Percentiles rank a stretch among this genome's conserved stretches.
Evolutionary conservation across 2,797 vertebrate species (phyloP).

Genomic region (Clarias laeviceps): DNA sequence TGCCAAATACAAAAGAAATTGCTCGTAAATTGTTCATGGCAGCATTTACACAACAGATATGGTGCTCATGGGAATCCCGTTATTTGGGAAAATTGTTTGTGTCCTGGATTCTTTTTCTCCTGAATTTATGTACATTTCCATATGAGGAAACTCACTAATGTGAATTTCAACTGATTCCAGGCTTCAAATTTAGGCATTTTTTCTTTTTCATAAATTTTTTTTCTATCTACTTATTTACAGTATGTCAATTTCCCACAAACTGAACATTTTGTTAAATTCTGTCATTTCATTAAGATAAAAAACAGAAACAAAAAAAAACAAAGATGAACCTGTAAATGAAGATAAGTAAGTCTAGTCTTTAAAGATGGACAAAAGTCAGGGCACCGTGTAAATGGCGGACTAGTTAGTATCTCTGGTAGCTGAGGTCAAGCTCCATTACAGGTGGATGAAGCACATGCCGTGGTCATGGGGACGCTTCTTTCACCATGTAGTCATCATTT

Average conservation of each 20-base stretch:
- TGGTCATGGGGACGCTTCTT: background rate
- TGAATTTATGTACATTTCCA: background rate
- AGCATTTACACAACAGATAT: background rate
- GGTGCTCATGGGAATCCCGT: background rate
- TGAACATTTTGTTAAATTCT: background rate
- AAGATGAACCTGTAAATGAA: background rate
- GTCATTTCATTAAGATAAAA: background rate
- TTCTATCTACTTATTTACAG: background rate
- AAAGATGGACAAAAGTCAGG: background rate
- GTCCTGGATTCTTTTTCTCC: background rate
- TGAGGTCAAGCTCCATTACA: background rate
- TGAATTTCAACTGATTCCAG: too few relatives aligned
- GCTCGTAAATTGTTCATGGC: background rate
- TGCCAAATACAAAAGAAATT: background rate
- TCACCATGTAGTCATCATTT: background rate
- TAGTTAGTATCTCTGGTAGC: conserved; percentile 29
- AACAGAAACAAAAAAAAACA: background rate
- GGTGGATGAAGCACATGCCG: background rate
- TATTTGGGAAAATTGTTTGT: background rate
- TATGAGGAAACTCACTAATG: background rate
- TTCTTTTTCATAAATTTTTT: too few relatives aligned
- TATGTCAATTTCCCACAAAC: background rate
- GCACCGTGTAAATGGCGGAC: background rate
- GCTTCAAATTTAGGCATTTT: too few relatives aligned
- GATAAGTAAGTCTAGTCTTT: background rate